Base-by-base conservation (phyloP, 2,797 vertebrate genomes). In the Betta splendens region DNA sequence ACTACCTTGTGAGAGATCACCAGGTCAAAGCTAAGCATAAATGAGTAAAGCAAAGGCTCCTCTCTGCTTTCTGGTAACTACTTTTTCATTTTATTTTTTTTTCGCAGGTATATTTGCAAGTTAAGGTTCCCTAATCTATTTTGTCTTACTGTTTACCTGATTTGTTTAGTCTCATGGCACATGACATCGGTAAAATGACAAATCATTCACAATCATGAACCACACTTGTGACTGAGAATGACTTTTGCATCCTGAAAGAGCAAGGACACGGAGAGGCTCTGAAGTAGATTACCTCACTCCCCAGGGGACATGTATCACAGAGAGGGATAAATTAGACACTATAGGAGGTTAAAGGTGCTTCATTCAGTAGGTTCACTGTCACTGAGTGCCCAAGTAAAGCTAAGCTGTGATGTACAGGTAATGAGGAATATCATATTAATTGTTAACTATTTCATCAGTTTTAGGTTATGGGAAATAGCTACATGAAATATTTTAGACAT, bases 201-300 rank as follows among this genome's bases (percentile, higher is more conserved):
- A 31, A 15, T 13, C 12, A 25, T 36, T 28, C 15, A 18, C 21
- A 38, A 9, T 38, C 4, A 38, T 49, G 23, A 51, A 20, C 29
- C 17, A 31, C 25, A 26, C 26, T 66, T 50, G 44, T 61, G 51
- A 75, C 57, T 59, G 37, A 67, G 81, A 76, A 80, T 62, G 69
- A 65, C 74, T 68, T 76, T 75, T 59, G 67, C 71, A 76, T 63
- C 65, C 60, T 72, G 79, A 62, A 53, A 39, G 70, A 75, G 58
- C 45, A 58, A 48, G 50, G 54, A 72, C 43, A 60, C 50, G 53
- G 55, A 74, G 61, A 61, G 64, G 28, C 48, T 65, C 48, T 7
- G 17, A 71, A 69, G 76, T 64, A 77, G 72, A 87, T 87, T 85
- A 83, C 69, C 31, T 47, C n/a, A 6, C 38, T 50, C 78, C 71